Percentiles rank a stretch among this genome's conserved stretches.
Conservation (phyloP, 2,113 vertebrate species). For the Phylloscopus whistleri region DNA sequence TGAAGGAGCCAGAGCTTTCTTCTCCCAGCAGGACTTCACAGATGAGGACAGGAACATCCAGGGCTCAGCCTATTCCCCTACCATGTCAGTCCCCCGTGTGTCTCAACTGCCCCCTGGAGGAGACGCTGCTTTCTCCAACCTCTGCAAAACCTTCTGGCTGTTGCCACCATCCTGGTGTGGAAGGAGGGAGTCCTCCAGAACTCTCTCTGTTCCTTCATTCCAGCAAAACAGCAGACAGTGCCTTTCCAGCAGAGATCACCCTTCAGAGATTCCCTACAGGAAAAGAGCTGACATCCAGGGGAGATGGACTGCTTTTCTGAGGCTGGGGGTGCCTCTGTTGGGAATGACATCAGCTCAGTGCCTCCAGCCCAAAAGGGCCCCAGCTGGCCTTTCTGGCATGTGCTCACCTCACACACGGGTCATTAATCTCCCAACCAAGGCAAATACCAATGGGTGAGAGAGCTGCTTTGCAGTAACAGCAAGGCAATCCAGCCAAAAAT, state of each 20-base stretch:
- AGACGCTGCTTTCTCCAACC: neutral
- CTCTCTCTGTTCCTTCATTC: neutral
- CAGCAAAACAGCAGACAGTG: neutral
- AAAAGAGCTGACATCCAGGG: neutral
- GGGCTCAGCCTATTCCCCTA: neutral
- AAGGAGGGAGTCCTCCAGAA: neutral
- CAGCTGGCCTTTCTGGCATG: neutral
- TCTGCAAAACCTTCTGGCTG: neutral
- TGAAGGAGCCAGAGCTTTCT: neutral
- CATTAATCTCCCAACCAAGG: neutral
- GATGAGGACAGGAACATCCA: neutral
- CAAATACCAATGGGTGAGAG: neutral
- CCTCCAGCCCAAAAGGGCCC: rapidly evolving
- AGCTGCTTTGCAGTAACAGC: neutral
- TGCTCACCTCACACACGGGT: neutral
- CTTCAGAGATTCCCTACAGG: neutral
- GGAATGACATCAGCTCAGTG: neutral
- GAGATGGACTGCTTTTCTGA: neutral
- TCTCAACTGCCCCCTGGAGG: neutral
- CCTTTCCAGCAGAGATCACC: neutral
- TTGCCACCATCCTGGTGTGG: neutral
- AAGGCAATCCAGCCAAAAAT: neutral
- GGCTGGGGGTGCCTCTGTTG: neutral
- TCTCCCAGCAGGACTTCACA: neutral
- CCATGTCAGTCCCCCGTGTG: neutral